These are phyloP conservation scores for Astreopora myriophthalma DNA, from an alignment of 64 coral and sea anemone genomes.

Conservation along the genomic window DNA sequence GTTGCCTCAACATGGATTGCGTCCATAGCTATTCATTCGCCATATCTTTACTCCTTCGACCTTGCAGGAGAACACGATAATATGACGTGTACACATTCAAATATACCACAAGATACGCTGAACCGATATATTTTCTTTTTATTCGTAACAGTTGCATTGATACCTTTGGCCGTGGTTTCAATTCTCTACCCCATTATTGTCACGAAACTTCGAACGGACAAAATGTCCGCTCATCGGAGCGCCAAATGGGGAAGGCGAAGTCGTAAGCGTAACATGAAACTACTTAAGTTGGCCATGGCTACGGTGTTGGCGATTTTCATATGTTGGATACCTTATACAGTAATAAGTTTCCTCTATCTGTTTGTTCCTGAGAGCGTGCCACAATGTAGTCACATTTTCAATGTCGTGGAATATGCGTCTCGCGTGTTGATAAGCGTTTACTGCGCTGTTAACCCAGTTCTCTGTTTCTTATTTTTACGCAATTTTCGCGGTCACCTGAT, in stretches of 20 bases:
- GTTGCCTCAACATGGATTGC: conserved; percentile 31
- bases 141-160: not conserved
- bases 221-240: conserved; percentile 17
- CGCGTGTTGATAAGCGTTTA: not conserved
- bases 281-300: conserved; percentile 27
- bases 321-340: conserved; percentile 15
- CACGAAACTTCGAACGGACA: not conserved
- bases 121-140: not conserved
- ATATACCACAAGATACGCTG: not conserved
- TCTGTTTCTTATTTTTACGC: conserved; percentile 3
- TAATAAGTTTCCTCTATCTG: not conserved
- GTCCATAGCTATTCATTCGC: conserved; percentile 19
- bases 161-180: not conserved
- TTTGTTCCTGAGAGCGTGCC: not conserved
- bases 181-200: not conserved
- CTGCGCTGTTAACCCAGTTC: not conserved
- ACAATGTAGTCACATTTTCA: not conserved
- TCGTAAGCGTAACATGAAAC: not conserved
- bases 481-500: not conserved
- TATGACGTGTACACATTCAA: too few species aligned
- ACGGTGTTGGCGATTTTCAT: conserved; percentile 25
- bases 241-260: not conserved
- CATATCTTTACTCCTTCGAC: conserved; percentile 11
- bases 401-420: not conserved
- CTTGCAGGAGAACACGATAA: not conserved